Conservation (phyloP, 2,888 invertebrate genomes). For the Miltochrista miniata region DNA sequence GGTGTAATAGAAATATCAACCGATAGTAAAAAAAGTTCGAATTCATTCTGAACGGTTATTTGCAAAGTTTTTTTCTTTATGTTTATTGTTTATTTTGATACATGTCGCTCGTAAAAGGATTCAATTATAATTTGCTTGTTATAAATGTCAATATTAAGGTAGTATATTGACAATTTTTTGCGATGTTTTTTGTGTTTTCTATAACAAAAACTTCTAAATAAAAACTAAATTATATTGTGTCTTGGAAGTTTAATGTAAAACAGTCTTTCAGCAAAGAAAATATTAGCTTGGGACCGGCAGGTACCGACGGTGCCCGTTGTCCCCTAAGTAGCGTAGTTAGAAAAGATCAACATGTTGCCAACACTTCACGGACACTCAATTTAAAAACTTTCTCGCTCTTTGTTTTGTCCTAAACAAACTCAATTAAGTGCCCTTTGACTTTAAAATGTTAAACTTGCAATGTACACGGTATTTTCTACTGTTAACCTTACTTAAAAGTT, state of each 20-base stretch:
- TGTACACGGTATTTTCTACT: too few species aligned
- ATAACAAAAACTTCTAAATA: slow-evolving; percentile 8
- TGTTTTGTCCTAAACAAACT: slow-evolving; percentile 84
- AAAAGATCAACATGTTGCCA: slow-evolving; percentile 82
- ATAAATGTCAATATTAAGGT: slow-evolving; percentile 13
- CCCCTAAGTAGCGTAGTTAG: slow-evolving; percentile 50
- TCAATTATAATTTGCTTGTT: slow-evolving; percentile 30
- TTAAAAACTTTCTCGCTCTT: slow-evolving; percentile 79
- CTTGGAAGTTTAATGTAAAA: slow-evolving; percentile 34
- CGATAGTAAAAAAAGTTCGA: slow-evolving; percentile 73
- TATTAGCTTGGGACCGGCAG: slow-evolving; percentile 68
- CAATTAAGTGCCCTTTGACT: slow-evolving; percentile 79
- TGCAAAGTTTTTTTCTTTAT: slow-evolving; percentile 63
- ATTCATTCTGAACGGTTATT: slow-evolving; percentile 53
- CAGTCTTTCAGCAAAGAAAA: slow-evolving; percentile 63
- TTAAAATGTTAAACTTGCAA: slow-evolving; percentile 62
- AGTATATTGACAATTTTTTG: slow-evolving; percentile 8
- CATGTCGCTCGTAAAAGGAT: slow-evolving; percentile 46
- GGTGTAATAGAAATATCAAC: slow-evolving; percentile 76
- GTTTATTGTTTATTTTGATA: slow-evolving; percentile 65
- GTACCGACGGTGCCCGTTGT: slow-evolving; percentile 32
- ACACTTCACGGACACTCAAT: slow-evolving; percentile 82
- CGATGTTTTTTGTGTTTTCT: neutral
- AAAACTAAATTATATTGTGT: slow-evolving; percentile 18
- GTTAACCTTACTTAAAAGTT: too few species aligned